A percentile compares a stretch with the other conserved stretches of the same genome.
phyloP scores from a whole-genome alignment of 2,113 vertebrate species.

The Acrocephalus arundinaceus region DNA sequence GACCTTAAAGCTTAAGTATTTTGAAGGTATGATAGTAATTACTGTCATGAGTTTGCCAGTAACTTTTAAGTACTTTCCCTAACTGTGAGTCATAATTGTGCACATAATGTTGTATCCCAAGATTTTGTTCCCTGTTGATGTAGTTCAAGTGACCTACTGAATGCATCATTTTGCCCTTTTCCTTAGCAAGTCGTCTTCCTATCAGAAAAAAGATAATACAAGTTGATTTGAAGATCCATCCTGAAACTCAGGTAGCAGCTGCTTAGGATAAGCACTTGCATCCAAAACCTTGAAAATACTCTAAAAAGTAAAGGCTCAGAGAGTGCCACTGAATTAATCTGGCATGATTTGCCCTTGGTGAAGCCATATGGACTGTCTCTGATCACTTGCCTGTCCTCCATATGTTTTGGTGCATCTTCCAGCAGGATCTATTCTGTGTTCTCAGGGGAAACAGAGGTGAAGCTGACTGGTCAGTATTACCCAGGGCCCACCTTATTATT shows the following conservation, averaged over 20 bases:
- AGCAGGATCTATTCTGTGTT: not conserved
- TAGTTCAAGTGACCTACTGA: not conserved
- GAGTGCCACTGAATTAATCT: not conserved
- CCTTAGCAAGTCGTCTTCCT: accelerated
- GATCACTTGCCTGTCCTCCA: not conserved
- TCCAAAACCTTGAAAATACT: not conserved
- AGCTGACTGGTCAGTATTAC: not conserved
- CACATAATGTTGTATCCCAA: not conserved
- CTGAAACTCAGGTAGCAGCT: not conserved
- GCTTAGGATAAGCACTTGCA: not conserved
- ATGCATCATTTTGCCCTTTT: not conserved
- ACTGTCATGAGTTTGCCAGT: not conserved
- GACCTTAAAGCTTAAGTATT: not conserved
- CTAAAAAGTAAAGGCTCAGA: not conserved
- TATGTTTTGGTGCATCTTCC: not conserved
- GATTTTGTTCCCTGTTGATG: accelerated
- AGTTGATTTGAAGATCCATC: not conserved
- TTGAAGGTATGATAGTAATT: not conserved
- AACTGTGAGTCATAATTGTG: not conserved
- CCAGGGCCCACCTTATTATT: not conserved
- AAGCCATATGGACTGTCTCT: not conserved
- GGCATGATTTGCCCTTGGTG: not conserved
- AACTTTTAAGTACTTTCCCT: not conserved
- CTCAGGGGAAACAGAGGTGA: not conserved
- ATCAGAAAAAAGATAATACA: not conserved